Evolutionary conservation across 92 coral and sea anemone genomes (phyloP).

Genomic region (Palythoa grandiflora): DNA sequence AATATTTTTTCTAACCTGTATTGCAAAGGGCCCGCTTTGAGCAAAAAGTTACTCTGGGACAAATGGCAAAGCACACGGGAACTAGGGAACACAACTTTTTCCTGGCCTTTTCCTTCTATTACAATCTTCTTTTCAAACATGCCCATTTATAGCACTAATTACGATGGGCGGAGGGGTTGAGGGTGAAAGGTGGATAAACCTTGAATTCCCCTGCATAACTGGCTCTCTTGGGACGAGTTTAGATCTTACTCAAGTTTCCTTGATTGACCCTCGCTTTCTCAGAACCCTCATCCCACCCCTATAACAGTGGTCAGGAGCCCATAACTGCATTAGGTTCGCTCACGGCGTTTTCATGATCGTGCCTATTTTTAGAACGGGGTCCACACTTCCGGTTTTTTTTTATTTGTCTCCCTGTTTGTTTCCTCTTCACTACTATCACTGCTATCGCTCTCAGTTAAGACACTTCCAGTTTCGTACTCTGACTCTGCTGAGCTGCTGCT

Average conservation of each 20-base stretch:
- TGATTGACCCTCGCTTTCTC: slow-evolving; percentile 1
- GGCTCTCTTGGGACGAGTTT: background rate
- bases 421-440: too few relatives aligned
- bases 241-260: background rate
- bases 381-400: too few relatives aligned
- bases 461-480: too few relatives aligned
- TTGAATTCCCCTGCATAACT: background rate
- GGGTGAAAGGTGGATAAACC: background rate
- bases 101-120: background rate
- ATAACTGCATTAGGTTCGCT: too few relatives aligned
- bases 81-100: background rate
- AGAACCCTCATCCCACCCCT: background rate
- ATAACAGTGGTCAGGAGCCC: background rate
- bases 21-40: too few relatives aligned
- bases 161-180: background rate
- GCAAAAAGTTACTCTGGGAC: background rate
- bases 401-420: too few relatives aligned
- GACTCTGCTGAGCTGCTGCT: too few relatives aligned
- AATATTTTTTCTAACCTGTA: too few relatives aligned
- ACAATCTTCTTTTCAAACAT: background rate
- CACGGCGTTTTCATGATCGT: too few relatives aligned
- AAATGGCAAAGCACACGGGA: background rate
- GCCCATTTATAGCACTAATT: background rate
- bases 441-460: too few relatives aligned
- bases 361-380: too few relatives aligned